These are phyloP conservation scores for Ornithorhynchus anatinus DNA, from an alignment of 2,113 vertebrate species.

Conservation along the genomic window DNA sequence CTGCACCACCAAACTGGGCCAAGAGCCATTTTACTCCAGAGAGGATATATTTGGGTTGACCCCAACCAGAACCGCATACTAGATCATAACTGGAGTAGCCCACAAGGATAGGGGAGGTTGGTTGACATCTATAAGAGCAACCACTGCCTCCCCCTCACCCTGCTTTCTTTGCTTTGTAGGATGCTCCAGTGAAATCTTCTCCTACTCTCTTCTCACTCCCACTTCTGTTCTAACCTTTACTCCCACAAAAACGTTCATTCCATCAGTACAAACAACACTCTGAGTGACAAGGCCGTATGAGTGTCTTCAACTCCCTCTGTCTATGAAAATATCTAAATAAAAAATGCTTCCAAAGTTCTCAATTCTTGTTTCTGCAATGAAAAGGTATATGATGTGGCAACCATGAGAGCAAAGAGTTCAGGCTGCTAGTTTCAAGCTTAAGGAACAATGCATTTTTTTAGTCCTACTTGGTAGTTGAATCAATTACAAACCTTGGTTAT, in stretches of 20 bases:
- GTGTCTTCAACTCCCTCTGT: background rate
- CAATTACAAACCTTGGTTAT: constrained; percentile 38
- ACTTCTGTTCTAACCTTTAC: background rate
- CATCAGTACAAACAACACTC: background rate
- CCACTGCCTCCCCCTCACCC: too few relatives aligned
- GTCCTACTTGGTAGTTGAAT: constrained; percentile 19
- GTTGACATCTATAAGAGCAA: too few relatives aligned
- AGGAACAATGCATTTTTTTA: constrained; percentile 33
- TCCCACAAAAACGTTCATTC: background rate
- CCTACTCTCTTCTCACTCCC: background rate
- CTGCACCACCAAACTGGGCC: too few relatives aligned
- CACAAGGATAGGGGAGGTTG: too few relatives aligned
- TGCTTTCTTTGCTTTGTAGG: background rate
- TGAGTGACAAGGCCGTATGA: background rate
- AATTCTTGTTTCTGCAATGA: constrained; percentile 1
- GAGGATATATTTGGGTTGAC: too few relatives aligned
- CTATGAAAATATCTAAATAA: background rate
- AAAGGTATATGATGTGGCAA: background rate
- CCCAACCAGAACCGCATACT: too few relatives aligned
- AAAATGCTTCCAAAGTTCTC: background rate
- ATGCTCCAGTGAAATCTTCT: background rate
- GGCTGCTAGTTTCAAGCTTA: background rate
- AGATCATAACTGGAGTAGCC: too few relatives aligned
- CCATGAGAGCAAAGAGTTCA: background rate
- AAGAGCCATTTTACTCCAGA: too few relatives aligned